Evolutionary conservation across 2,797 vertebrate species (phyloP), one percentile per base, ranked within the genome.

Genomic region (Bradypodion pumilum): DNA sequence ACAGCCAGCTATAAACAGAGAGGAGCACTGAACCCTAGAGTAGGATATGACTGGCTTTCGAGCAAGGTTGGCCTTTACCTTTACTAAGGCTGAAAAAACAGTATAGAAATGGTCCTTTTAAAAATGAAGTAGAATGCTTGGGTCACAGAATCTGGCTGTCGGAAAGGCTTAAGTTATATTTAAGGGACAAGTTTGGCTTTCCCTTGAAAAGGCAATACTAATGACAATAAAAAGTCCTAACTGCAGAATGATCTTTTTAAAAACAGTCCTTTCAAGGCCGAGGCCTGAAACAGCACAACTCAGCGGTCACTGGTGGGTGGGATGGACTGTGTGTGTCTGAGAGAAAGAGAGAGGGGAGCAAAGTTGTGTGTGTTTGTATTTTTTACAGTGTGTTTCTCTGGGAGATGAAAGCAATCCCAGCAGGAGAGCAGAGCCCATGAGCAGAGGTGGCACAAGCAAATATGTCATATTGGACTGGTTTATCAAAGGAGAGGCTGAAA

Each of bases 251-350:
- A 90, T 87, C 68, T 89, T 94, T n/a, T 81, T 94, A 6, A 86
- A 90, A 85, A 90, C 81, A 89, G 89, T 80, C 91, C 87, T 85
- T 85, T 86, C 89, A 94, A 89, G 89, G 83, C 1, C 72, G 32
- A 78, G 75, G 56, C 82, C 91, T 88, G 74, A 89, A 86, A 87
- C 68, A 91, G 94, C 91, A 93, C 89, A 93, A 93, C 94, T 91
- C 70, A 75, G 94, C 72, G 91, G 91, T 90, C 86, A 86, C 89
- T 84, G 88, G 80, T 86, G 76, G 90, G 89, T 69, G 91, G 87
- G 62, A 87, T 92, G 74, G n/a, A n/a, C 82, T 94, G 2, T 23
- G 35, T 27, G 13, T 29, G 13, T 23, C 1, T 75, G 52, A 76
- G 69, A 80, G 85, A n/a, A n/a, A 78, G 46, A 10, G 37, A 44